These are phyloP conservation scores for Antheraea yamamai DNA, from an alignment of 2,888 invertebrate species.

Conservation along the genomic window DNA sequence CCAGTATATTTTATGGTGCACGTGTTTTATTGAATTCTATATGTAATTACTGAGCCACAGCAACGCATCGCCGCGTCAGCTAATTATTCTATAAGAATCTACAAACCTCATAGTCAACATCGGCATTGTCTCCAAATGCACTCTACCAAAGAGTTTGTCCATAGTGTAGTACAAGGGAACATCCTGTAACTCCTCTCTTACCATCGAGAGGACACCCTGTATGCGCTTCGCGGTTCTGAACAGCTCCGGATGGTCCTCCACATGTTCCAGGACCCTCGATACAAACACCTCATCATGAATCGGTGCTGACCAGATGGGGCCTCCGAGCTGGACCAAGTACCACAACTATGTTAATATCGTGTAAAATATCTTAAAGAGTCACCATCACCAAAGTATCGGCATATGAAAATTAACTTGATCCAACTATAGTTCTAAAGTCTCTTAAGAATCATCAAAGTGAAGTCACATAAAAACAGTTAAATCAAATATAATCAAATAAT, in stretches of 20 bases:
- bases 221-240: constrained; percentile 89
- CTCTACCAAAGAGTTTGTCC: constrained; percentile 88
- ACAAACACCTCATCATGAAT: constrained; percentile 93
- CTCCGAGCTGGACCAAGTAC: constrained; percentile 86
- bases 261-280: constrained; percentile 80
- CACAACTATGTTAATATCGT: neutral
- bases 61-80: neutral
- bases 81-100: neutral
- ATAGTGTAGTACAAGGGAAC: constrained; percentile 93
- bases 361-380: neutral
- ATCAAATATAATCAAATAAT: too few relatives aligned
- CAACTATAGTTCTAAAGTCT: too few relatives aligned
- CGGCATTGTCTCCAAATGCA: constrained; percentile 87
- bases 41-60: too few relatives aligned
- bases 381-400: neutral
- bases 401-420: too few relatives aligned
- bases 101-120: constrained; percentile 85
- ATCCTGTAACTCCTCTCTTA: constrained; percentile 91
- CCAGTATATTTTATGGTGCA: too few relatives aligned
- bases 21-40: too few relatives aligned
- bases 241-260: constrained; percentile 64
- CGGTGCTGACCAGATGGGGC: constrained; percentile 96
- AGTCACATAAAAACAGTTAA: too few relatives aligned
- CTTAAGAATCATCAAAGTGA: too few relatives aligned
- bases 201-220: constrained; percentile 90